Percentiles rank a stretch among this genome's conserved stretches.
Evolutionary conservation across 35 echinoderm and acorn worm genomes (phyloP).

Genomic region (Ophioderma brevispina): DNA sequence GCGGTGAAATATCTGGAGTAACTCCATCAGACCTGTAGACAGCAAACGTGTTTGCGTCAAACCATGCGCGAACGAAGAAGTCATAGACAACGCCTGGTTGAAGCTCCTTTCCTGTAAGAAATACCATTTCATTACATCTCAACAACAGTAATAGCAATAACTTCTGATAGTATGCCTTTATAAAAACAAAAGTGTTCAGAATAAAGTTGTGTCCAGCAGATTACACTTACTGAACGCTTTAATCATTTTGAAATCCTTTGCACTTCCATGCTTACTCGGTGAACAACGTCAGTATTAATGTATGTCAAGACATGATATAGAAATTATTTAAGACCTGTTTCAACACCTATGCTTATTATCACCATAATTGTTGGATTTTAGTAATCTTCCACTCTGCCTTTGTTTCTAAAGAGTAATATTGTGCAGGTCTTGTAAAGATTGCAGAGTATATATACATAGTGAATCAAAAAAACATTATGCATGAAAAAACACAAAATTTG

Average conservation of each 20-base stretch:
- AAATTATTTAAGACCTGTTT: too few relatives aligned
- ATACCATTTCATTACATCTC: neutral
- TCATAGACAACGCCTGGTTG: neutral
- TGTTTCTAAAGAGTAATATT: too few relatives aligned
- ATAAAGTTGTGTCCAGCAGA: neutral
- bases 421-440: too few relatives aligned
- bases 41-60: constrained; percentile 4
- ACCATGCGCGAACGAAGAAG: constrained; percentile 32
- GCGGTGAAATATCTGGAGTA: neutral
- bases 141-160: neutral
- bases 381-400: too few relatives aligned
- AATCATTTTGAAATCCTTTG: neutral
- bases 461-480: too few relatives aligned
- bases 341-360: too few relatives aligned
- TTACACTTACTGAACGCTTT: neutral
- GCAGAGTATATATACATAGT: too few relatives aligned
- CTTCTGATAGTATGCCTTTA: neutral
- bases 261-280: too few relatives aligned
- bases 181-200: neutral
- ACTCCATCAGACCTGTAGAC: constrained; percentile 33
- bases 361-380: too few relatives aligned
- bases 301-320: too few relatives aligned
- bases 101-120: neutral
- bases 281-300: too few relatives aligned
- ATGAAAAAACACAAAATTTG: too few relatives aligned